Base-by-base conservation (phyloP, 92 coral and sea anemone genomes). In the Epizoanthus stellaris region DNA sequence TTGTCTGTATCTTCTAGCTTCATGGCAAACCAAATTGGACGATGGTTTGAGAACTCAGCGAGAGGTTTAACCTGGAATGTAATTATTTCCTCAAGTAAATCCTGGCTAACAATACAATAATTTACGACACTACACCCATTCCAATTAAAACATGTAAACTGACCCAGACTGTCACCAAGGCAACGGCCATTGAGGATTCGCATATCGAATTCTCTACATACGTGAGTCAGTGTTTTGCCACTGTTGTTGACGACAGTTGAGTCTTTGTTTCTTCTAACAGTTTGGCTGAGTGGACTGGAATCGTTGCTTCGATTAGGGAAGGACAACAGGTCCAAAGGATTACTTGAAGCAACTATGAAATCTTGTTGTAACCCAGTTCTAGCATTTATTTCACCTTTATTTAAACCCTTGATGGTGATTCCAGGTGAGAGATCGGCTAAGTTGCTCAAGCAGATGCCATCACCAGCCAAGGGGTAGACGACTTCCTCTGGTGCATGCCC, bases 171-270 rank as follows among this genome's bases (percentile, higher is more conserved):
- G 40, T 65, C 70, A 7, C 70, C 70, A 65, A 65, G 40, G 70
- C 40, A 65, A 23, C 23, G 70, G 70, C 54, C 54, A 49, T 49
- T 49, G 54, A 49, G 54, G 12, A 49, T 49, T 49, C 54, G 4
- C 70, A 65, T 60, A 65, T 65, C 70, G 36, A 65, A 23, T 65
- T 65, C 70, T 65, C 40, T 49, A 49, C 54, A 49, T 49, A 49
- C 8, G 4, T 5, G 36, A 36, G 42, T 7, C 39, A 65, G 4
- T 23, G 36, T 6, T 19, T 65, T 20, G 70, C 38, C 70, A 65
- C 10, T 65, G 14, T 42, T 65, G 54, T 49, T 49, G 54, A 49
- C 54, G 54, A 49, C 54, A 47, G 53, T 47, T 47, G 53, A 47
- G 53, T 47, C 53, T 47, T 47, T 47, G 53, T 47, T 47, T 4